These are phyloP conservation scores for Zelleria hepariella DNA, from an alignment of 2,888 invertebrate species.

Conservation along the genomic window DNA sequence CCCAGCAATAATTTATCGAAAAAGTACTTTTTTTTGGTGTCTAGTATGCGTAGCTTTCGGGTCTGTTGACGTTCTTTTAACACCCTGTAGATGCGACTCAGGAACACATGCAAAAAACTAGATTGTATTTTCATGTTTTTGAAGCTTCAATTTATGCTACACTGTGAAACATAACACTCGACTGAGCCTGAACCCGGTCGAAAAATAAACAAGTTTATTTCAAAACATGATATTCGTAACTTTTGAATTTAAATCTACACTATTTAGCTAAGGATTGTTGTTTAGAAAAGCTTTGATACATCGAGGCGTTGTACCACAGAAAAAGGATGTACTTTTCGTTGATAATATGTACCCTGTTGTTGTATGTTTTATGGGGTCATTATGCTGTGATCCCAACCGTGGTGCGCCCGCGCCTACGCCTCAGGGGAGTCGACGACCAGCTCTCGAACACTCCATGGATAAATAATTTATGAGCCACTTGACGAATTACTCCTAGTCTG, in stretches of 20 bases:
- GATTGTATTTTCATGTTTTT: not conserved
- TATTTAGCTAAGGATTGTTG: too few relatives aligned
- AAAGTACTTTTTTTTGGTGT: too few relatives aligned
- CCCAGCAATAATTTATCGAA: too few relatives aligned
- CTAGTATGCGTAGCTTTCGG: too few relatives aligned
- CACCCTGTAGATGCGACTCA: not conserved
- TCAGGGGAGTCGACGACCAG: not conserved
- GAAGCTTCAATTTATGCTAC: too few relatives aligned
- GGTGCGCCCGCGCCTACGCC: not conserved
- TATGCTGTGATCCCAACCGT: not conserved
- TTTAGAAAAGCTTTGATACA: not conserved
- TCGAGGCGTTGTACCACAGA: not conserved
- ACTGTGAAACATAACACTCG: not conserved
- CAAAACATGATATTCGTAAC: not conserved
- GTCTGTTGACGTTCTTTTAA: too few relatives aligned
- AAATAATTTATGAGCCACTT: not conserved
- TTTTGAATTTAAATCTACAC: too few relatives aligned
- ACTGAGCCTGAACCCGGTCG: not conserved
- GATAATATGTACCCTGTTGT: not conserved
- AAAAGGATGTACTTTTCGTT: not conserved
- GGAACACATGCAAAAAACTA: not conserved
- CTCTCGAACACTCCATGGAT: slow-evolving; percentile 1
- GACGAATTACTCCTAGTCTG: not conserved
- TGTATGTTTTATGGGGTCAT: not conserved
- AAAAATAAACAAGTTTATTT: not conserved